Conservation (phyloP, 2,888 invertebrate species). For the Protodeltote pygarga region DNA sequence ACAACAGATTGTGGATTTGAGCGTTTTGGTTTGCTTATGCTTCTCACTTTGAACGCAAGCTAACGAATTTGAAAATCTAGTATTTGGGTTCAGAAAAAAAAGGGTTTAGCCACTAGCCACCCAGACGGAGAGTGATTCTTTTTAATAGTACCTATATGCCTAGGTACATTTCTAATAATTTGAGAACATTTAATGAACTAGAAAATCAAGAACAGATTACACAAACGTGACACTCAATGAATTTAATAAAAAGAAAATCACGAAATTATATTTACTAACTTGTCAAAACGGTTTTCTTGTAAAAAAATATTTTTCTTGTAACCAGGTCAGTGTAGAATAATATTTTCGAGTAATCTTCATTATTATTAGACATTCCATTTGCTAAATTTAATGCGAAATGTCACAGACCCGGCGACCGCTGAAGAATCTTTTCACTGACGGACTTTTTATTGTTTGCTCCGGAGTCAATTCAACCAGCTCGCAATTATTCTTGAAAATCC, state of each 20-base stretch:
- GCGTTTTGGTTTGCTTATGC: slow-evolving; percentile 13
- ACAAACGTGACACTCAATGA: no score
- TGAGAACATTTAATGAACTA: no score
- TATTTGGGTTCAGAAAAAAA: no score
- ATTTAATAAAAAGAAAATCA: no score
- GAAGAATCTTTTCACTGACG: slow-evolving; percentile 19
- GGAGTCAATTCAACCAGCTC: slow-evolving; percentile 8
- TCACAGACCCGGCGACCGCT: slow-evolving; percentile 8
- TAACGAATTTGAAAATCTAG: no score
- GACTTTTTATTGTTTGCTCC: slow-evolving; percentile 30
- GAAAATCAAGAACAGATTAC: no score
- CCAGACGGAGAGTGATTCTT: no score
- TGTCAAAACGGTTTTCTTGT: not conserved
- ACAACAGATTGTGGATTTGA: no score
- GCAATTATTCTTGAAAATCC: slow-evolving; percentile 26
- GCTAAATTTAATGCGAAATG: slow-evolving; percentile 21
- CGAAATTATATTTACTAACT: no score
- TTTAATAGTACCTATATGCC: no score
- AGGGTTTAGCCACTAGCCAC: no score
- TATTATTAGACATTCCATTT: slow-evolving; percentile 29
- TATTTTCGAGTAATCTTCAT: slow-evolving; percentile 4
- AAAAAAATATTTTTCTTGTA: not conserved
- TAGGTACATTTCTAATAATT: no score
- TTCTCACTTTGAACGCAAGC: slow-evolving; percentile 3
- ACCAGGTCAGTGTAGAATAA: slow-evolving; percentile 1